These are phyloP conservation scores for Spatula versicolor DNA, from an alignment of 2,797 vertebrate species.

Conservation along the genomic window DNA sequence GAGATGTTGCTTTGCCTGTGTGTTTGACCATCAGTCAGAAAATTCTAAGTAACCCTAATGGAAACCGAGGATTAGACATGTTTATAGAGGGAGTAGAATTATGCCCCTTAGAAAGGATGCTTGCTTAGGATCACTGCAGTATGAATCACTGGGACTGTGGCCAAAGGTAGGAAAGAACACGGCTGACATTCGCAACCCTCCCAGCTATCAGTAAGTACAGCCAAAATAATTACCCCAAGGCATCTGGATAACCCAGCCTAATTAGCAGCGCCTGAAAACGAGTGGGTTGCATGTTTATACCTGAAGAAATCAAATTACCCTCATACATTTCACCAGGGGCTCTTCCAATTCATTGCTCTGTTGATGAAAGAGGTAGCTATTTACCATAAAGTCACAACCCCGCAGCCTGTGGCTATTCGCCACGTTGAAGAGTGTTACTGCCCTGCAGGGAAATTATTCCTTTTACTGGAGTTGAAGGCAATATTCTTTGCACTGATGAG, in stretches of 20 bases:
- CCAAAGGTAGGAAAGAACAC: constrained; percentile 73
- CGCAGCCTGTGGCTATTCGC: constrained; percentile 65
- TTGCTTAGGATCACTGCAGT: constrained; percentile 39
- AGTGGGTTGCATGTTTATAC: constrained; percentile 74
- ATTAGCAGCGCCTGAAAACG: constrained; percentile 71
- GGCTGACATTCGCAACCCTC: constrained; percentile 63
- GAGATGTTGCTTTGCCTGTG: background rate
- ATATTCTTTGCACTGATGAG: constrained; percentile 70
- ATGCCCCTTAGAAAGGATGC: constrained; percentile 54
- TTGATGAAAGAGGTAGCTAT: constrained; percentile 73
- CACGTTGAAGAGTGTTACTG: constrained; percentile 55
- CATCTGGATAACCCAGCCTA: constrained; percentile 74
- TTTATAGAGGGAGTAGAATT: constrained; percentile 63
- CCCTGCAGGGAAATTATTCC: constrained; percentile 72
- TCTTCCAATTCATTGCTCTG: constrained; percentile 74
- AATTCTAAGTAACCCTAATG: constrained; percentile 52
- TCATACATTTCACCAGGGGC: constrained; percentile 74
- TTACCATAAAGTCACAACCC: constrained; percentile 73
- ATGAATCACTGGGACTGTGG: constrained; percentile 69
- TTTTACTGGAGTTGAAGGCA: constrained; percentile 69
- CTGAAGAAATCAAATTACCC: constrained; percentile 76
- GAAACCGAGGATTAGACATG: constrained; percentile 18
- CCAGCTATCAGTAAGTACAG: constrained; percentile 69
- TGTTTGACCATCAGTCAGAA: constrained; percentile 40
- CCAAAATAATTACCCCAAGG: constrained; percentile 75